Percentiles rank a stretch among this genome's conserved stretches.
These are phyloP conservation scores for Sesia apiformis DNA, from an alignment of 2,888 invertebrate genomes.

Conservation along the genomic window DNA sequence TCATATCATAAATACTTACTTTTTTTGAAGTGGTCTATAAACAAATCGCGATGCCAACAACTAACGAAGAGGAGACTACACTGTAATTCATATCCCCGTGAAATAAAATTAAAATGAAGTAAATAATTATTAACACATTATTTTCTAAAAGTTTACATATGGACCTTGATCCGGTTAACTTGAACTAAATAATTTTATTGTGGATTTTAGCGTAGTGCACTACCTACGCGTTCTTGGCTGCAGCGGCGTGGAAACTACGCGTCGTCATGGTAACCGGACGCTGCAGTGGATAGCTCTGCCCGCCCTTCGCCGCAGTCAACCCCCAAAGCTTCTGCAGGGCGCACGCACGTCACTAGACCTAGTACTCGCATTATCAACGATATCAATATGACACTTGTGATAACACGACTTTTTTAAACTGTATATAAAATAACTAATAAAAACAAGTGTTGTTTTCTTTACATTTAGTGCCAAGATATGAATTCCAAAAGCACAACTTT, in stretches of 20 bases:
- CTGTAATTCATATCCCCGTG: no score
- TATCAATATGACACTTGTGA: neutral
- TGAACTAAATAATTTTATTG: no score
- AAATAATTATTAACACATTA: no score
- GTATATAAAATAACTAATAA: neutral
- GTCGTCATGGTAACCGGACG: conserved; percentile 63
- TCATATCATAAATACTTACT: no score
- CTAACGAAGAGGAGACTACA: no score
- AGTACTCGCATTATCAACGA: conserved; percentile 2
- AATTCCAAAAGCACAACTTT: conserved; percentile 6
- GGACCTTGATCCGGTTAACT: no score
- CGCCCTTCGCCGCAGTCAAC: conserved; percentile 64
- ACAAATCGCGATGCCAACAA: no score
- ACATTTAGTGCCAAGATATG: neutral
- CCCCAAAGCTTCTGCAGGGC: conserved; percentile 26
- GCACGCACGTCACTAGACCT: conserved; percentile 19
- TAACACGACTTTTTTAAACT: neutral
- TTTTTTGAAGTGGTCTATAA: no score
- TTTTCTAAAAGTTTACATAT: no score
- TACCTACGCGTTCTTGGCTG: conserved; percentile 13
- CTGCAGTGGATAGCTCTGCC: conserved; percentile 54
- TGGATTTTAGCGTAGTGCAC: neutral
- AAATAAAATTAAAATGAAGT: no score
- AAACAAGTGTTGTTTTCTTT: neutral
- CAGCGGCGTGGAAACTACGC: conserved; percentile 34